Percentiles rank a stretch among this genome's conserved stretches.
Evolutionary conservation across 2,888 invertebrate species (phyloP).

Genomic region (Caenorhabditis plicata): DNA sequence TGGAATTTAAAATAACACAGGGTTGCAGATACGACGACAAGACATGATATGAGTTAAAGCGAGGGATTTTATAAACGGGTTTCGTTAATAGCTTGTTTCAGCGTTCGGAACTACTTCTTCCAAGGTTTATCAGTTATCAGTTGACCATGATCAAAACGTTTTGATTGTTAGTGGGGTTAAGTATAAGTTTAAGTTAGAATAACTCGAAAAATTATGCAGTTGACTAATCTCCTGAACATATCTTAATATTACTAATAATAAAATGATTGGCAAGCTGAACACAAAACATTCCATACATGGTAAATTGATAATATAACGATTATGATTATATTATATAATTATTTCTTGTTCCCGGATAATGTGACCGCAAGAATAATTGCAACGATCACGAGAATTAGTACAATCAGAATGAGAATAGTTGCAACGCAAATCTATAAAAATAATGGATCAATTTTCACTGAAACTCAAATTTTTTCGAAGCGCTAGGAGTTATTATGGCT

Average conservation of each 20-base stretch:
- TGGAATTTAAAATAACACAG: too few species aligned
- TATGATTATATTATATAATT: background rate
- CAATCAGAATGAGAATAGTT: slow-evolving; percentile 34
- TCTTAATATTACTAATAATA: background rate
- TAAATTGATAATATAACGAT: background rate
- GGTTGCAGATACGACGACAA: too few species aligned
- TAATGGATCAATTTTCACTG: background rate
- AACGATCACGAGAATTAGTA: slow-evolving; percentile 48
- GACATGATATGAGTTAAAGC: too few species aligned
- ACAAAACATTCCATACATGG: background rate
- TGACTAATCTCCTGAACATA: too few species aligned
- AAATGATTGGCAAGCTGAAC: background rate
- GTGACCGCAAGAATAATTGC: slow-evolving; percentile 53
- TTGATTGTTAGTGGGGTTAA: too few species aligned
- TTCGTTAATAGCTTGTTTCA: too few species aligned
- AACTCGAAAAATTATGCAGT: too few species aligned
- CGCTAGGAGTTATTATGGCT: background rate
- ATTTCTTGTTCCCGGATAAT: slow-evolving; percentile 37
- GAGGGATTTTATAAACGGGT: too few species aligned
- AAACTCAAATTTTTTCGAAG: background rate
- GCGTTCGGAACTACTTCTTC: too few species aligned
- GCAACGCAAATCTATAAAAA: slow-evolving; percentile 35
- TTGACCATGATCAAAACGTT: too few species aligned
- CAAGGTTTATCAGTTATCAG: too few species aligned
- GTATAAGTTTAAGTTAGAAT: too few species aligned